These are phyloP conservation scores for Atta cephalotes DNA, from an alignment of 1,140 invertebrate species.

Conservation along the genomic window DNA sequence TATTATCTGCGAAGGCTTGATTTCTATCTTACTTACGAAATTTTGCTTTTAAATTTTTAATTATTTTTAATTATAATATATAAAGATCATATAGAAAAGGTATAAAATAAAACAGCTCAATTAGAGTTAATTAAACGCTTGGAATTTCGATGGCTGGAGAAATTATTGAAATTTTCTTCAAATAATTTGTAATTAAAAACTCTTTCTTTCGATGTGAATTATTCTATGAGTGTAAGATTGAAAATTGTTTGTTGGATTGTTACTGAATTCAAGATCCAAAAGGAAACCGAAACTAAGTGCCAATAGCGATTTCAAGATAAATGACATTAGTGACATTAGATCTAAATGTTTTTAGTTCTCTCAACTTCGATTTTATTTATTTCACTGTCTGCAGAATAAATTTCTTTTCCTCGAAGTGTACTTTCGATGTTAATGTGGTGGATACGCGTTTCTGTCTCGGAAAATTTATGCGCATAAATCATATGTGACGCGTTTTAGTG, in stretches of 20 bases:
- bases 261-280: not conserved
- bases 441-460: not conserved
- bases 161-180: not conserved
- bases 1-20: not conserved
- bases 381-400: not conserved
- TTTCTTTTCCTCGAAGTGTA: not conserved
- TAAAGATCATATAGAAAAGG: not conserved
- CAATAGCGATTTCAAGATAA: not conserved
- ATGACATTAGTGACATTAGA: not conserved
- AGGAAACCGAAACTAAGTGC: not conserved
- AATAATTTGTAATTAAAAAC: not conserved
- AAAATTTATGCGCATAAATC: not conserved
- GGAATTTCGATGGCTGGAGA: not conserved
- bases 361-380: not conserved
- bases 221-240: not conserved
- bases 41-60: not conserved
- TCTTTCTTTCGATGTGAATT: not conserved
- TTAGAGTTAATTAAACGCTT: not conserved
- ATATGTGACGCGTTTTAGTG: not conserved
- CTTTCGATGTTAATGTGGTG: not conserved
- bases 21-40: not conserved
- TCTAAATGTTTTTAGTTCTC: not conserved
- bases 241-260: constrained; percentile 12
- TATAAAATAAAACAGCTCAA: not conserved
- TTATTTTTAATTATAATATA: not conserved